Conservation (phyloP, 2,113 vertebrate species). For the Dolichallabes microphthalmus region DNA sequence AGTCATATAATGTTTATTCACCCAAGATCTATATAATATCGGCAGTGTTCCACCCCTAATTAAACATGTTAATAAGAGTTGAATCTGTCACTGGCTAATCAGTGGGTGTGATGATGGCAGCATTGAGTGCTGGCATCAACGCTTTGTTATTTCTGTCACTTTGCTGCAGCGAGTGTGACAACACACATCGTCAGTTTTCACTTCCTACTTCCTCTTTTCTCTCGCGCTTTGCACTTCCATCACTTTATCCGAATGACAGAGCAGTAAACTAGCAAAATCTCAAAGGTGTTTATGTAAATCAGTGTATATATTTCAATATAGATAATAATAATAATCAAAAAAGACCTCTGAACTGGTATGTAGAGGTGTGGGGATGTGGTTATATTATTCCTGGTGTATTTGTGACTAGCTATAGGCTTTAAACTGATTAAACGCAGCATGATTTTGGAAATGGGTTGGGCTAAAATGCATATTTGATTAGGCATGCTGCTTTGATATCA, state of each 20-base stretch:
- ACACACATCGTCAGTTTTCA: slow-evolving; percentile 14
- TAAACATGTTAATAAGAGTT: slow-evolving; percentile 29
- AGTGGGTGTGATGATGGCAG: slow-evolving; percentile 28
- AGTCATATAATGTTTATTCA: slow-evolving; percentile 16
- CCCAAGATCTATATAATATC: not conserved
- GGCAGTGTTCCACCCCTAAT: slow-evolving; percentile 14
- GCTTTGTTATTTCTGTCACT: slow-evolving; percentile 31
- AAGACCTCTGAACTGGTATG: not conserved
- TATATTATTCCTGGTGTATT: not conserved
- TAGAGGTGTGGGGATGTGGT: not conserved
- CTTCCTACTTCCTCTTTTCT: slow-evolving; percentile 16
- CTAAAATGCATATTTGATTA: not conserved
- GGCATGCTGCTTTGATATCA: not conserved
- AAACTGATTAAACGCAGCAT: not conserved
- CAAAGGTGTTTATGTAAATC: slow-evolving; percentile 41
- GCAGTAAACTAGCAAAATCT: slow-evolving; percentile 1
- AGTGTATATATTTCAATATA: not conserved
- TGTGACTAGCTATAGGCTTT: not conserved
- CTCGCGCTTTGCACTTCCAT: slow-evolving; percentile 5
- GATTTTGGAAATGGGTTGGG: not conserved
- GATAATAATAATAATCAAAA: not conserved
- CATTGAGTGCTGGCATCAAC: slow-evolving; percentile 3
- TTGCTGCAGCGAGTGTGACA: slow-evolving; percentile 24
- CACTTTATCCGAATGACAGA: not conserved
- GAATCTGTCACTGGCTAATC: slow-evolving; percentile 17